Percentiles rank a stretch among this genome's conserved stretches.
Evolutionary conservation across 53 echinoderm and acorn worm species (phyloP).

Genomic region (Holothuria leucospilota): DNA sequence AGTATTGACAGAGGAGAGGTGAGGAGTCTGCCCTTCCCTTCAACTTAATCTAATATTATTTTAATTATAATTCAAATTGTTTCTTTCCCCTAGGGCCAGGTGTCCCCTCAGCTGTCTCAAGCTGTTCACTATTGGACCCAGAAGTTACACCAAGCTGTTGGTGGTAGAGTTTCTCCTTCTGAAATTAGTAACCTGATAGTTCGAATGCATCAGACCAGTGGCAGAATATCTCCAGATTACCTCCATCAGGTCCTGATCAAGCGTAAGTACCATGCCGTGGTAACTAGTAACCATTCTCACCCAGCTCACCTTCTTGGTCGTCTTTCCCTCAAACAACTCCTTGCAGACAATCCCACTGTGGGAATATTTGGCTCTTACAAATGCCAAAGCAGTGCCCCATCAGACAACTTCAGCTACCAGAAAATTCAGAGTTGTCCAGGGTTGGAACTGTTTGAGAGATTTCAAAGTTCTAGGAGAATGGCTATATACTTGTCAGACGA

Average conservation of each 20-base stretch:
- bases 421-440: too few species aligned
- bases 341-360: too few species aligned
- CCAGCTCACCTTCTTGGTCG: neutral
- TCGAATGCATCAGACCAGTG: constrained; percentile 74
- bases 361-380: too few species aligned
- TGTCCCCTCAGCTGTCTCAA: constrained; percentile 54
- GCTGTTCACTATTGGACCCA: constrained; percentile 82
- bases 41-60: too few species aligned
- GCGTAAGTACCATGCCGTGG: neutral
- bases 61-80: neutral
- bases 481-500: too few species aligned
- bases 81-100: neutral
- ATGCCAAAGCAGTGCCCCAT: too few species aligned
- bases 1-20: too few species aligned
- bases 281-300: neutral
- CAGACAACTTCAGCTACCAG: too few species aligned
- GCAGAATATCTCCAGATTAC: constrained; percentile 84
- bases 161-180: constrained; percentile 87
- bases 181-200: constrained; percentile 87
- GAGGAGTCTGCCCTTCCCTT: too few species aligned
- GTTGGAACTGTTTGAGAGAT: too few species aligned
- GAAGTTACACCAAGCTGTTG: constrained; percentile 84
- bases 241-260: constrained; percentile 66
- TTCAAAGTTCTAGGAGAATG: too few species aligned
- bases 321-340: too few species aligned